Evolutionary conservation across 2,113 vertebrate genomes (phyloP), one percentile per base, ranked within the genome.

Genomic region (Amia ocellicauda): DNA sequence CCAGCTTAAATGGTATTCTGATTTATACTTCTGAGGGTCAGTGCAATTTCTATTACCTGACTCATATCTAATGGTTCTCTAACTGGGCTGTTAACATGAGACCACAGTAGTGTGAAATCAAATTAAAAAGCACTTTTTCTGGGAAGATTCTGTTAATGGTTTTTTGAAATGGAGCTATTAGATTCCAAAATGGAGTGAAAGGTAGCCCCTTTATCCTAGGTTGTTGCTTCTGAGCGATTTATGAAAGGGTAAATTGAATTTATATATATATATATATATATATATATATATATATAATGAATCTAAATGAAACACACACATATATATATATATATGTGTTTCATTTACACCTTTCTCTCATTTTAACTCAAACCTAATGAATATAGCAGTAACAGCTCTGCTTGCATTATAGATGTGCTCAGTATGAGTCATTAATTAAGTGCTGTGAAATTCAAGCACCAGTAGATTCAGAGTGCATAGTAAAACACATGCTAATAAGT

Each of bases 31-130:
- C 4, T n/a, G 45, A 47, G 45, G 45, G 45, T 47, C 45, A n/a
- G 16, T 16, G 45, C 45, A 17, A 47, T 47, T 47, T 47, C 45
- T 16, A 47, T 47, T 47, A 17, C 5, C 14, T 16, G 45, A 47
- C 45, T 47, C 45, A 47, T 47, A 47, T 47, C 45, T 47, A 47
- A 47, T 47, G 45, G 45, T 47, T n/a, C 45, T 47, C 45, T 19
- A 47, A 47, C 45, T 5, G 3, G 45, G 45, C 45, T 47, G 45
- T 47, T 5, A 47, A 47, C 16, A 42, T 42, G 40, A 42, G 16
- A 14, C 3, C 16, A 42, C 3, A 42, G 40, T 42, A 42, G 40
- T 42, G 40, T 1, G 40, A 42, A 42, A 42, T 42, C 40, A 42
- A 42, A 42, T 2, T 8, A 42, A 42, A 42, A 14, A 8, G 8